Conservation (phyloP, 2,888 invertebrate genomes). For the Ephialtes manifestator region DNA sequence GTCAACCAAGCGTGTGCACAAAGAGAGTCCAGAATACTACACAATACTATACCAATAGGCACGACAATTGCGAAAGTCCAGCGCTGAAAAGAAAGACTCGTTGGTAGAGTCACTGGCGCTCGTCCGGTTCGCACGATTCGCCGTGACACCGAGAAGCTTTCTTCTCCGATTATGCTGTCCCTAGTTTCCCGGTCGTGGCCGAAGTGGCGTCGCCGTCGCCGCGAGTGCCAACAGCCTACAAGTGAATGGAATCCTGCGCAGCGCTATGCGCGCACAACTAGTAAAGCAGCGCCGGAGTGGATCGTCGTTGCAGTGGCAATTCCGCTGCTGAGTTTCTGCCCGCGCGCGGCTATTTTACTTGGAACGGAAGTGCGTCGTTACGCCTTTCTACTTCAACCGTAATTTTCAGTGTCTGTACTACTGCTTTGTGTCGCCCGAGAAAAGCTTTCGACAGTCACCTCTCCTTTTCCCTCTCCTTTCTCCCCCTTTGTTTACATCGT, state of each 20-base stretch:
- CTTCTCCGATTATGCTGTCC: slow-evolving; percentile 50
- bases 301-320: slow-evolving; percentile 13
- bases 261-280: neutral
- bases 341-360: slow-evolving; percentile 11
- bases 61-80: slow-evolving; percentile 28
- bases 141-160: slow-evolving; percentile 56
- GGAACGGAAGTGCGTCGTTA: slow-evolving; percentile 63
- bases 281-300: neutral
- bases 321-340: slow-evolving; percentile 35
- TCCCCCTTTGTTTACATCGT: slow-evolving; percentile 16
- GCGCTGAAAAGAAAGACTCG: slow-evolving; percentile 19
- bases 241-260: slow-evolving; percentile 57
- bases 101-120: slow-evolving; percentile 16
- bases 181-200: slow-evolving; percentile 8
- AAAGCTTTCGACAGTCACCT: slow-evolving; percentile 52
- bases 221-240: slow-evolving; percentile 19
- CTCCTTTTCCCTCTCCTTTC: neutral
- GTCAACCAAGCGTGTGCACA: neutral
- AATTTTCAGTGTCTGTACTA: slow-evolving; percentile 48
- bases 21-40: neutral
- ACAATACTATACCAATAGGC: neutral
- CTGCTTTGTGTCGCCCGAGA: slow-evolving; percentile 22
- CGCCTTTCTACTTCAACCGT: slow-evolving; percentile 61
- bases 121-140: slow-evolving; percentile 51
- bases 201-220: slow-evolving; percentile 10